These are phyloP conservation scores for Gymnodraco acuticeps DNA, from an alignment of 2,797 vertebrate species.

Conservation along the genomic window DNA sequence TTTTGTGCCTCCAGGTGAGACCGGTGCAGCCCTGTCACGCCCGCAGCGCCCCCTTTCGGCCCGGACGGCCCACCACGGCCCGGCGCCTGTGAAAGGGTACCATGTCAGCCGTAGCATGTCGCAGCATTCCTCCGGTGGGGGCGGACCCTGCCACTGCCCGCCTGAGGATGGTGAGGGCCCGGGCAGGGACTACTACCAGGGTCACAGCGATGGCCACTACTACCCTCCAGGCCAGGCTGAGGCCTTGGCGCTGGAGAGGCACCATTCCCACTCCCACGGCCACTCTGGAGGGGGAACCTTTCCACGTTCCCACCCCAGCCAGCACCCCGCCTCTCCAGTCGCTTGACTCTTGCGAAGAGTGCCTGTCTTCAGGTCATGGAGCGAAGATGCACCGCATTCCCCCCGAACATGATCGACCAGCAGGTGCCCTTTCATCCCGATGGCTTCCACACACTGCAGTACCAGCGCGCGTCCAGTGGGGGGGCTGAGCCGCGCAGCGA, in stretches of 20 bases:
- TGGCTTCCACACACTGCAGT: conserved; percentile 98
- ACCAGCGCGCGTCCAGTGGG: conserved; percentile 89
- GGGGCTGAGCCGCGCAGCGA: conserved; percentile 92
- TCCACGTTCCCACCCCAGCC: conserved; percentile 94
- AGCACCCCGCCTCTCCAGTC: conserved; percentile 88
- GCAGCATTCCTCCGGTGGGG: conserved; percentile 89
- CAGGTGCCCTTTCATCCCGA: conserved; percentile 97
- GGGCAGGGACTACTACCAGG: conserved; percentile 86
- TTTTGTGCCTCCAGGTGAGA: conserved; percentile 83
- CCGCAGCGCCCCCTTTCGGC: conserved; percentile 89
- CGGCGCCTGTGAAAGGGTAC: conserved; percentile 93
- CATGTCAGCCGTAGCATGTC: conserved; percentile 96
- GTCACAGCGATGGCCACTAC: conserved; percentile 87
- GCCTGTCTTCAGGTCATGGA: conserved; percentile 83
- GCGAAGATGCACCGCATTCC: conserved; percentile 96
- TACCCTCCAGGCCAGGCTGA: conserved; percentile 88
- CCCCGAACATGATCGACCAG: conserved; percentile 94
- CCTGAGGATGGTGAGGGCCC: conserved; percentile 89
- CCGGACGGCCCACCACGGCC: conserved; percentile 87
- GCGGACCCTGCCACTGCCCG: conserved; percentile 89
- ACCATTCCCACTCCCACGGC: conserved; percentile 78
- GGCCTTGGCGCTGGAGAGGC: conserved; percentile 82
- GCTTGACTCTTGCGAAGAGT: conserved; percentile 97
- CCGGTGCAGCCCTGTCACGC: conserved; percentile 87
- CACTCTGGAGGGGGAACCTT: conserved; percentile 94